A percentile compares a stretch with the other conserved stretches of the same genome.
Evolutionary conservation across 2,113 vertebrate genomes (phyloP).

Genomic region (Erinaceus europaeus): DNA sequence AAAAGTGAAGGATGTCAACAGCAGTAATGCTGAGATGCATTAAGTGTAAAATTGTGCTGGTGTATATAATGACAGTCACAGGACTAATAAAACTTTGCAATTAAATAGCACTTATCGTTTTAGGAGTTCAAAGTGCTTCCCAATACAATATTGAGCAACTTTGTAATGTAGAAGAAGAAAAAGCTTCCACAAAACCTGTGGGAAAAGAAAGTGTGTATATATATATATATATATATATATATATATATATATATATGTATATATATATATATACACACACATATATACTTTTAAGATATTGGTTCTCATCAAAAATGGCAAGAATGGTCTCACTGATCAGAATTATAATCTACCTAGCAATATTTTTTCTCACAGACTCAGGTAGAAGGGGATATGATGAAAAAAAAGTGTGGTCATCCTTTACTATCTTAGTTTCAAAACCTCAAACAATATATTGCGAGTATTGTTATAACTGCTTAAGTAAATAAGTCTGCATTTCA

Average conservation of each 20-base stretch:
- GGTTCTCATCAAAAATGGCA: not conserved
- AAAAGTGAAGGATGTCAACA: slow-evolving; percentile 62
- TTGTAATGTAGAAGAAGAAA: not conserved
- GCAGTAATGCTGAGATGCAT: slow-evolving; percentile 63
- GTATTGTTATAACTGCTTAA: not conserved
- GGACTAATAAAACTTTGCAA: slow-evolving; percentile 70
- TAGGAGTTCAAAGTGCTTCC: slow-evolving; percentile 67
- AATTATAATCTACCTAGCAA: not conserved
- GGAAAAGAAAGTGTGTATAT: not conserved
- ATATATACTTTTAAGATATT: too few species aligned
- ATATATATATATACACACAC: too few species aligned
- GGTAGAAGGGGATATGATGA: not conserved
- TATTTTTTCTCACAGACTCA: not conserved
- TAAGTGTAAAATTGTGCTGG: slow-evolving; percentile 62
- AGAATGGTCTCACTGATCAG: not conserved
- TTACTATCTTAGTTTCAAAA: not conserved
- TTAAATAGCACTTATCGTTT: slow-evolving; percentile 70
- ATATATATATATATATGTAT: too few species aligned
- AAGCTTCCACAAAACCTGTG: not conserved
- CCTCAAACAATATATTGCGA: not conserved
- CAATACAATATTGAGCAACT: slow-evolving; percentile 49
- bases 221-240: too few species aligned
- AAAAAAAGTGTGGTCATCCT: not conserved
- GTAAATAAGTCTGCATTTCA: not conserved
- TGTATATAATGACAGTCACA: slow-evolving; percentile 44